Base-by-base conservation (phyloP, 2,113 vertebrate genomes). In the Eudorcas thomsonii region DNA sequence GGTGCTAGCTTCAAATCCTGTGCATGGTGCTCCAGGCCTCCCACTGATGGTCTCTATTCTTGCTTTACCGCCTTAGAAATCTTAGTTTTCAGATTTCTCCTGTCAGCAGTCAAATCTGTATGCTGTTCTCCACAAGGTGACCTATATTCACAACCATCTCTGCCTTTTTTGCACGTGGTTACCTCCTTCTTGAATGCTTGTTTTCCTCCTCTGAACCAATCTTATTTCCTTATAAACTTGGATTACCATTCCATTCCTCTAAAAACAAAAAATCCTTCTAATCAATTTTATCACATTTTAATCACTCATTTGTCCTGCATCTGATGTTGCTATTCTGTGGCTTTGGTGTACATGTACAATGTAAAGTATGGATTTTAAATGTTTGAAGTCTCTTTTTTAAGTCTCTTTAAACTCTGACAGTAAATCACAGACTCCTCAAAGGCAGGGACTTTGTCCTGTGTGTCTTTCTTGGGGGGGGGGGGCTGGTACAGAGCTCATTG, bases 381-480 rank as follows among this genome's bases (percentile, higher is more conserved):
- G 17, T 74, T 92, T 97, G 94, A 71, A 96, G 85, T 84, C 11
- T 95, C 21, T 86, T 80, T 88, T 26, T 28, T 64, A 74, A 77
- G 62, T 64, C 55, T 88, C 2, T 67, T 48, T 54, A 87, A 28
- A 94, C 12, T 77, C 39, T 64, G 39, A 43, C 28, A 86, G 60
- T 80, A 84, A 94, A 88, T 90, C 52, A 88, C 3, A 36, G 90
- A 54, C 8, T 80, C 28, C 30, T 87, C 12, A 23, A 95, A 91
- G 60, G 19, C 54, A 84, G 52, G 77, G 25, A 62, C 25, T 91
- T 39, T 92, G 28, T 90, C 25, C 50, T 33, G 0, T 21, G 62
- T 86, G 33, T 77, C 60, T 93, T 98, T 39, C 30, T 93, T 25
- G 17, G 87, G 33, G 39, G 39, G 39, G 52, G 54, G 54, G 7